These are phyloP conservation scores for Thermophis baileyi DNA, from an alignment of 2,113 vertebrate genomes.

Conservation along the genomic window DNA sequence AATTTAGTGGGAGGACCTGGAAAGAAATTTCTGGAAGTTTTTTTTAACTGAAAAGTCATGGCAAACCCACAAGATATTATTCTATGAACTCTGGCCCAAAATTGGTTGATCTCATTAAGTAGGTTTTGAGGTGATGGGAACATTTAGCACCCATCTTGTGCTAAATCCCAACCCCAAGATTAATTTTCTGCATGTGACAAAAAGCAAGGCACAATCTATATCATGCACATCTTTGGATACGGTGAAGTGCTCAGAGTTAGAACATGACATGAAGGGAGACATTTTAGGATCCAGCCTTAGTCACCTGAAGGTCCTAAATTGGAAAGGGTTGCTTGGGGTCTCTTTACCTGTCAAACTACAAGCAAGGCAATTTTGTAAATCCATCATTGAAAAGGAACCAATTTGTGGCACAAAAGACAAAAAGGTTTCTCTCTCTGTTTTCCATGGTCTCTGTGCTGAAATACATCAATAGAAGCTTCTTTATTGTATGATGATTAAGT, in stretches of 20 bases:
- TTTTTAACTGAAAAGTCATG: background rate
- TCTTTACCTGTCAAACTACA: background rate
- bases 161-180: background rate
- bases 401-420: background rate
- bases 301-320: background rate
- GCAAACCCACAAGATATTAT: background rate
- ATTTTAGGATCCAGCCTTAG: background rate
- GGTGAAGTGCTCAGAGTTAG: background rate
- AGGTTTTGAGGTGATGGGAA: background rate
- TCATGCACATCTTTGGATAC: background rate
- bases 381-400: background rate
- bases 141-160: background rate
- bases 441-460: background rate
- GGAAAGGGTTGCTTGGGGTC: background rate
- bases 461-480: slow-evolving; percentile 16
- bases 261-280: background rate
- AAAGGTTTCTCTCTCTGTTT: background rate
- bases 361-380: background rate
- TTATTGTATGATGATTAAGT: slow-evolving; percentile 50
- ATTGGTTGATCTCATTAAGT: background rate
- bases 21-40: background rate
- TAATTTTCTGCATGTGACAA: background rate
- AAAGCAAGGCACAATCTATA: background rate
- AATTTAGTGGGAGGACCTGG: background rate
- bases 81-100: background rate